phyloP scores from a whole-genome alignment of 2,797 vertebrate genomes.

The Clarias platycephalus region DNA sequence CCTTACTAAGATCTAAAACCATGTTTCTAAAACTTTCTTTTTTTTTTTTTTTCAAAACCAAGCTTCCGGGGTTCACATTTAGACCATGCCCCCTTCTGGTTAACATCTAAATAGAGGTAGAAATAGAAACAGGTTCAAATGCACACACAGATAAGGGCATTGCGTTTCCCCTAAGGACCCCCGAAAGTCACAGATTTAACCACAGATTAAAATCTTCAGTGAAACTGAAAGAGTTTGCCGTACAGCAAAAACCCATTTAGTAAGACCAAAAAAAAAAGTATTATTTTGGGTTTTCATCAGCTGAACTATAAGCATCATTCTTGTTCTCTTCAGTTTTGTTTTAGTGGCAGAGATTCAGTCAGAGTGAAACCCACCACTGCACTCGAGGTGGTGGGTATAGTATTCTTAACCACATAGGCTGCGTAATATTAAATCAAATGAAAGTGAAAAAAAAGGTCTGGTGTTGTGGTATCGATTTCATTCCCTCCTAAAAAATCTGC shows the following conservation, averaged over 20 bases:
- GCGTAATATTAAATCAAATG: neutral
- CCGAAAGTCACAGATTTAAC: neutral
- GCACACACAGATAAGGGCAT: neutral
- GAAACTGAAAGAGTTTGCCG: neutral
- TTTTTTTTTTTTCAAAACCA: neutral
- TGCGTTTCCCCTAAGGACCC: neutral
- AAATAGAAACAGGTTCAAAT: neutral
- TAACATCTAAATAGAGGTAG: neutral
- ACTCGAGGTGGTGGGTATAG: neutral
- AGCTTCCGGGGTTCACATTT: neutral
- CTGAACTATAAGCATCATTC: neutral
- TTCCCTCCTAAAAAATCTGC: neutral
- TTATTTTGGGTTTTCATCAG: neutral
- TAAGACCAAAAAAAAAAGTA: neutral
- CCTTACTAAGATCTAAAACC: neutral
- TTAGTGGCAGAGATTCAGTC: neutral
- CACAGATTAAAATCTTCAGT: neutral
- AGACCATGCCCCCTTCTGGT: slow-evolving; percentile 1
- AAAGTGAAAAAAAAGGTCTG: slow-evolving; percentile 10
- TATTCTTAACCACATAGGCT: neutral
- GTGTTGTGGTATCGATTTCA: neutral
- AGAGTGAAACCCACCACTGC: slow-evolving; percentile 16
- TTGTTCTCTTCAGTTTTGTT: neutral
- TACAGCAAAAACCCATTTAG: too few species aligned
- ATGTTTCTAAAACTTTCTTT: neutral